Base-by-base conservation (phyloP, 2,888 invertebrate genomes). In the Calameuta idolon region DNA sequence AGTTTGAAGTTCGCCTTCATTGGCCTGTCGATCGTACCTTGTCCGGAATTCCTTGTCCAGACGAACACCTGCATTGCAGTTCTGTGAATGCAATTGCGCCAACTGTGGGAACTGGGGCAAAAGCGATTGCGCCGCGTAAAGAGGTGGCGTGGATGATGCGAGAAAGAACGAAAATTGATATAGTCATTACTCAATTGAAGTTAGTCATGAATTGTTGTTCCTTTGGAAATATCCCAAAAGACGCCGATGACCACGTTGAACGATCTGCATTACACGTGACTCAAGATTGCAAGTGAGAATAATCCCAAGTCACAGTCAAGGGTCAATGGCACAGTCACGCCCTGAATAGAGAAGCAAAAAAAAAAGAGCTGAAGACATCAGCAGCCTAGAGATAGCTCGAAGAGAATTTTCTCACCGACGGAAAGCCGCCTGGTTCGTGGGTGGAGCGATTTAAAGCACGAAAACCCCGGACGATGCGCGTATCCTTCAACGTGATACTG, bases 401-500 rank as follows among this genome's bases (percentile, higher is more conserved):
- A 23, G 55, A 55, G 55, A 23, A 23, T 55, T 55, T 55, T 55
- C 55, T 55, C 55, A 55, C 9, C 15, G 55, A 55, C 55, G 23
- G 55, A 55, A 55, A 55, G 55, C 9, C 55, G 2, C 23, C 23
- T 55, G 23, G 23, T 9, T 55, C 23, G 71, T 71, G 71, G 71
- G 71, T 71, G 74, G 74, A 37, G 74, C 74, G 34, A 35, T 37
- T 34, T 35, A 34, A n/a, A 35, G 74, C 15, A 34, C 74, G 37
- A 23, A 74, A 34, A 34, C 34, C 74, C 74, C 74, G 15, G 74
- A 35, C 23, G 37, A 35, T 35, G 30, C 74, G 74, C 3, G 74
- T 74, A 12, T 23, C 30, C 37, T 34, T 30, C 69, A 75, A 73
- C 79, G 80, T 83, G 83, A 84, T 74, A 81, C 80, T 84, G 84